phyloP scores from a whole-genome alignment of 1,140 invertebrate genomes.

The Zaprionus tsacasi region DNA sequence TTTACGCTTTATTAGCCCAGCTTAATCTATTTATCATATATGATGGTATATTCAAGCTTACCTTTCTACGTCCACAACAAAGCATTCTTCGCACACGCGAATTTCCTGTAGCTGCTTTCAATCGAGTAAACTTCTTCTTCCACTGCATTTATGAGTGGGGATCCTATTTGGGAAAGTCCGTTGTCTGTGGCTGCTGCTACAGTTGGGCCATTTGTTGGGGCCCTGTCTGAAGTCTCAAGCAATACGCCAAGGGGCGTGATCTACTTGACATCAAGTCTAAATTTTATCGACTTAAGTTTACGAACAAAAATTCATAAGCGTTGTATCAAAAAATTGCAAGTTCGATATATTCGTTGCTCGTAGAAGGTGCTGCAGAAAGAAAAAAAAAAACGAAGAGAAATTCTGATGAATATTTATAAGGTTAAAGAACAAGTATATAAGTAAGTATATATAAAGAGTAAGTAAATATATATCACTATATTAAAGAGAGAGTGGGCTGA shows the following conservation, averaged over 20 bases:
- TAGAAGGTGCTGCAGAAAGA: constrained; percentile 43
- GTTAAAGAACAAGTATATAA: too few species aligned
- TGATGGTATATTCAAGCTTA: constrained; percentile 78
- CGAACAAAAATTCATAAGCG: constrained; percentile 46
- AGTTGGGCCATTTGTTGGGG: constrained; percentile 43
- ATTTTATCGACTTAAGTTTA: constrained; percentile 41
- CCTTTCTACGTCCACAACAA: constrained; percentile 94
- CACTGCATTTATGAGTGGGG: constrained; percentile 88
- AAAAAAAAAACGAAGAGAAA: not conserved
- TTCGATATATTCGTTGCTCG: constrained; percentile 74
- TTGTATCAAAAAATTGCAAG: constrained; percentile 67
- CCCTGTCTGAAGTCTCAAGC: constrained; percentile 46
- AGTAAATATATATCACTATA: too few species aligned
- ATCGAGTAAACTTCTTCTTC: constrained; percentile 90
- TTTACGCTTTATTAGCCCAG: not conserved
- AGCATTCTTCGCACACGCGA: constrained; percentile 92
- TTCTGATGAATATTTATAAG: too few species aligned
- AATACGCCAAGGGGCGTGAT: constrained; percentile 29
- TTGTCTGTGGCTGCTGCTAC: constrained; percentile 41
- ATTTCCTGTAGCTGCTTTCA: constrained; percentile 89
- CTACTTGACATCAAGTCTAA: constrained; percentile 26
- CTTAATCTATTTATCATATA: not conserved
- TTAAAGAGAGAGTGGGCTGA: not conserved
- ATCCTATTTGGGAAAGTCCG: constrained; percentile 67
- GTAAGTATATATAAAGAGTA: too few species aligned